Evolutionary conservation across 1,140 invertebrate genomes (phyloP), one percentile per base, ranked within the genome.

Genomic region (Mycetomoellerius zeteki): DNA sequence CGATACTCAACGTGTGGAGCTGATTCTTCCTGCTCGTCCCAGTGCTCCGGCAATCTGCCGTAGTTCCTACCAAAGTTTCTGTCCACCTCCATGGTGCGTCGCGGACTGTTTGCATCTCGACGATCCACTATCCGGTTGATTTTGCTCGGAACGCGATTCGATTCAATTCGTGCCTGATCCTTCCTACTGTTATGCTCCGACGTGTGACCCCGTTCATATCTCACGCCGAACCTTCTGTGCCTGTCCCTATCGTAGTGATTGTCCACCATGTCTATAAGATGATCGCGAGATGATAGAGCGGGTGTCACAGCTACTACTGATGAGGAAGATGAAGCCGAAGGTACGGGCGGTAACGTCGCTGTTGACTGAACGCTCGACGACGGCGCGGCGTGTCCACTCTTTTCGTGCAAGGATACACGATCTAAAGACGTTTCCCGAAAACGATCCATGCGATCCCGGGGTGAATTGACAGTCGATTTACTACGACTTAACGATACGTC

Each of bases 11-110:
- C 81, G 60, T 93, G 93, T 0, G 86, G 19, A 2, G 88, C 69
- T 0, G 93, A n/a, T 8, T 95, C 94, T 6, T 95, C 94, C 5
- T 91, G 92, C 7, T 95, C 94, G 0, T 95, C 94, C 95, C 95
- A 95, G 54, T 94, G 94, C 62, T 95, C 94, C 0, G 93, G 82
- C 7, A 94, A 33, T 54, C 95, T 91, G 0, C 90, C 84, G n/a
- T 94, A 95, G 7, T 92, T 93, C 14, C 95, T 87, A 30, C 95
- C 94, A 47, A 94, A 95, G 37, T 92, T 93, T 37, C 94, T 89
- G 3, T 95, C 94, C 1, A 93, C 81, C 5, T 94, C 94, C 5
- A 94, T 85, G 1, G 87, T 78, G 8, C 93, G 88, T 30, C 94
- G 85, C 0, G 93, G 94, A 82, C 94, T 94, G 16, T 27, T 80